Evolutionary conservation across 2,113 vertebrate species (phyloP).

Genomic region (Dipodomys ordii): DNA sequence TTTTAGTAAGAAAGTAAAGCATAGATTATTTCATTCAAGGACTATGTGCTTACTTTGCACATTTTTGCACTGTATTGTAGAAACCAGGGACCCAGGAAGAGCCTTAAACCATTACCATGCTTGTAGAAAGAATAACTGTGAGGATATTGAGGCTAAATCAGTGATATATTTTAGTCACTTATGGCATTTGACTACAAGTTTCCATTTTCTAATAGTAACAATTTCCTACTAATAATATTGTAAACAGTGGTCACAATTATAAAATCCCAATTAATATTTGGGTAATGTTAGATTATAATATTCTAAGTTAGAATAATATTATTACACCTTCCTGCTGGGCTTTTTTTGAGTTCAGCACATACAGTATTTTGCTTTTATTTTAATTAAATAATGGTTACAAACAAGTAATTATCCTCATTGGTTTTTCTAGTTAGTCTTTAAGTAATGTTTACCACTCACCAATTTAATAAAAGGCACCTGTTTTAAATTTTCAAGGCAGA

Average conservation of each 20-base stretch:
- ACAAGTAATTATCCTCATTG: background rate
- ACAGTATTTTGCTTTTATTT: conserved; percentile 33
- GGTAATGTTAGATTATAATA: background rate
- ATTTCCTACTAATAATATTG: background rate
- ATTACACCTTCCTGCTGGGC: background rate
- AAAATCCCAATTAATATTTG: background rate
- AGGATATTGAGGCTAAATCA: background rate
- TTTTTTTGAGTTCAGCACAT: conserved; percentile 24
- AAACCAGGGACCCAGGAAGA: background rate
- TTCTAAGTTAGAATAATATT: background rate
- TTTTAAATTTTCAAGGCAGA: background rate
- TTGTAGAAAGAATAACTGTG: background rate
- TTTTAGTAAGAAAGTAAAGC: background rate
- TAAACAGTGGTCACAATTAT: background rate
- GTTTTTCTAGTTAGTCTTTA: background rate
- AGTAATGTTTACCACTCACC: background rate
- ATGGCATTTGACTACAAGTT: background rate
- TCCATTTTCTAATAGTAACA: background rate
- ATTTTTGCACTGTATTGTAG: background rate
- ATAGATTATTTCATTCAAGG: background rate
- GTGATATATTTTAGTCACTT: too few relatives aligned
- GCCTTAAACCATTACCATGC: background rate
- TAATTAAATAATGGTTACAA: background rate
- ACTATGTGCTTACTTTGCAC: background rate
- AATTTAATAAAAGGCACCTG: background rate